Percentiles rank a stretch among this genome's conserved stretches.
Conservation (phyloP, 2,797 vertebrate species). For the Cirrhinus molitorella region DNA sequence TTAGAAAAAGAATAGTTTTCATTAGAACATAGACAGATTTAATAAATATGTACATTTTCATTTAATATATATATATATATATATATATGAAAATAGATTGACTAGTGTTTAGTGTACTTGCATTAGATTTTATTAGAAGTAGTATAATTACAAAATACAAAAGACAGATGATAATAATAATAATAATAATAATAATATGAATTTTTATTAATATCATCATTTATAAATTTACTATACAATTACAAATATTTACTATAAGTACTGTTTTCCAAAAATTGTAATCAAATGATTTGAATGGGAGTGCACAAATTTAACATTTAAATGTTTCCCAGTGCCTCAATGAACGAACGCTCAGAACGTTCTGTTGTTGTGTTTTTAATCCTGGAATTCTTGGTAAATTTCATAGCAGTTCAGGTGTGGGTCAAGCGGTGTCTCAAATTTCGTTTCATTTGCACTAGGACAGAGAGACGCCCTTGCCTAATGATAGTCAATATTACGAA, state of each 20-base stretch:
- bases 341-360: not conserved
- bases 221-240: not conserved
- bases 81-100: not conserved
- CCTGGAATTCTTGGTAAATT: constrained; percentile 59
- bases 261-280: not conserved
- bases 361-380: not conserved
- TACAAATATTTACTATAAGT: not conserved
- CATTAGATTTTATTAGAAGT: not conserved
- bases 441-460: constrained; percentile 95
- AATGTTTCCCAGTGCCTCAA: not conserved
- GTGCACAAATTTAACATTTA: not conserved
- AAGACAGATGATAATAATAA: not conserved
- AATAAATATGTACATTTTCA: not conserved
- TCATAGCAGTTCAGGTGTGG: constrained; percentile 77
- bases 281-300: not conserved
- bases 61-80: not conserved
- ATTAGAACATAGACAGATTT: not conserved
- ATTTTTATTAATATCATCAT: too few species aligned
- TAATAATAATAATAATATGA: too few species aligned
- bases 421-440: constrained; percentile 95
- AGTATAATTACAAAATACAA: not conserved
- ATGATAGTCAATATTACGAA: constrained; percentile 94
- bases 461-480: constrained; percentile 92
- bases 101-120: not conserved
- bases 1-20: not conserved